Percentiles rank a stretch among this genome's conserved stretches.
Evolutionary conservation across 2,797 vertebrate genomes (phyloP).

Genomic region (Otus scops): DNA sequence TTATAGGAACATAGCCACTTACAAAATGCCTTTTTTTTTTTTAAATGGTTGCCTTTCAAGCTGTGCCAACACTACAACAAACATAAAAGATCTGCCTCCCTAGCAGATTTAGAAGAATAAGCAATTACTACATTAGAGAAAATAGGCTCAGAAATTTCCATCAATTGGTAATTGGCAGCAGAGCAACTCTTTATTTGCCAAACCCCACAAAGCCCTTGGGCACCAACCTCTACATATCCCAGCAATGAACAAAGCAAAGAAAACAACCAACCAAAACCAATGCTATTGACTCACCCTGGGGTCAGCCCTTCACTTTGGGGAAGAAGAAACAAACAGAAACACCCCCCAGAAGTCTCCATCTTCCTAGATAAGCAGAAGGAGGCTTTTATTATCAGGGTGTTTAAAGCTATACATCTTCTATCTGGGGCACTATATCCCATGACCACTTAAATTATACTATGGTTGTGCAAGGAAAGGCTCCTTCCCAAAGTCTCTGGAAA

Average conservation of each 20-base stretch:
- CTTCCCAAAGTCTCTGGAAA: background rate
- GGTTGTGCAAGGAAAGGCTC: background rate
- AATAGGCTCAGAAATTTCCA: conserved; percentile 45
- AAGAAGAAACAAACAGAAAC: background rate
- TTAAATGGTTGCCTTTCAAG: conserved; percentile 44
- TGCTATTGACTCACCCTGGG: background rate
- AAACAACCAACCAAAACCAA: too few relatives aligned
- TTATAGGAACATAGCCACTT: background rate
- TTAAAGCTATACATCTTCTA: background rate
- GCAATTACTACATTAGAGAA: conserved; percentile 61
- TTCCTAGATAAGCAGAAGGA: background rate
- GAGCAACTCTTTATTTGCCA: conserved; percentile 11
- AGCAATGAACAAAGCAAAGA: background rate
- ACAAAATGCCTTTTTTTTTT: background rate
- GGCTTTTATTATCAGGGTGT: background rate
- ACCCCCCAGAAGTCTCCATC: background rate
- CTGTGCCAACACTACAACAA: conserved; percentile 17
- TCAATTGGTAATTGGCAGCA: conserved; percentile 48
- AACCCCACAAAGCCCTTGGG: background rate
- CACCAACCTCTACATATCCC: background rate
- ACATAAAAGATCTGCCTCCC: conserved; percentile 48
- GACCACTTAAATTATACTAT: background rate
- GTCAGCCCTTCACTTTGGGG: background rate
- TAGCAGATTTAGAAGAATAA: conserved; percentile 59
- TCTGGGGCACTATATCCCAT: background rate